Conservation (phyloP, 2,888 invertebrate species). For the Ashinkailepas kermadecensis region DNA sequence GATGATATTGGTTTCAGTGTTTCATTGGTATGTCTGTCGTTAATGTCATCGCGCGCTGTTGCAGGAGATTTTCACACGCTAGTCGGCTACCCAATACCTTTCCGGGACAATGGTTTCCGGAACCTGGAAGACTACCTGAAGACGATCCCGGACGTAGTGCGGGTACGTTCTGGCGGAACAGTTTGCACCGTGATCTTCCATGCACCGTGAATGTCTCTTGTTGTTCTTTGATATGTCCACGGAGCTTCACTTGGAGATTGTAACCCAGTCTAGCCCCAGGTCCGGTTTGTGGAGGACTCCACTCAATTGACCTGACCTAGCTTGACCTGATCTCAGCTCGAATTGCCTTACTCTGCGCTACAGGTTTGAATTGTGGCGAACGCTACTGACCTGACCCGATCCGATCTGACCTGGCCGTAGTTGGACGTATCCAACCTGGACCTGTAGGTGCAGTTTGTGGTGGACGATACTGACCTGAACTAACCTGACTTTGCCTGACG, state of each 20-base stretch:
- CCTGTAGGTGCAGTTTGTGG: no score
- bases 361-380: no score
- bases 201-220: background rate
- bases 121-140: slow-evolving; percentile 6
- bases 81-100: background rate
- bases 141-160: background rate
- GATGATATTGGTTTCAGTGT: background rate
- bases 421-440: background rate
- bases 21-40: background rate
- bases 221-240: background rate
- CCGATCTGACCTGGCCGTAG: background rate
- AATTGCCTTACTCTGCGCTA: background rate
- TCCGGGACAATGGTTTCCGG: background rate
- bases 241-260: no score
- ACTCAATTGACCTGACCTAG: no score
- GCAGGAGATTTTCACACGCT: slow-evolving; percentile 4
- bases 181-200: background rate
- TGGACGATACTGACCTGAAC: no score
- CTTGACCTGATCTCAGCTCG: background rate
- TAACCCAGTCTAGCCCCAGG: no score
- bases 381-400: background rate
- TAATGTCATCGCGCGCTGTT: no score
- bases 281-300: no score
- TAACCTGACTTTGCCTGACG: no score
- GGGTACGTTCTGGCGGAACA: background rate